Evolutionary conservation across 2,113 vertebrate genomes (phyloP).

Genomic region (Myrmecobius fasciatus): DNA sequence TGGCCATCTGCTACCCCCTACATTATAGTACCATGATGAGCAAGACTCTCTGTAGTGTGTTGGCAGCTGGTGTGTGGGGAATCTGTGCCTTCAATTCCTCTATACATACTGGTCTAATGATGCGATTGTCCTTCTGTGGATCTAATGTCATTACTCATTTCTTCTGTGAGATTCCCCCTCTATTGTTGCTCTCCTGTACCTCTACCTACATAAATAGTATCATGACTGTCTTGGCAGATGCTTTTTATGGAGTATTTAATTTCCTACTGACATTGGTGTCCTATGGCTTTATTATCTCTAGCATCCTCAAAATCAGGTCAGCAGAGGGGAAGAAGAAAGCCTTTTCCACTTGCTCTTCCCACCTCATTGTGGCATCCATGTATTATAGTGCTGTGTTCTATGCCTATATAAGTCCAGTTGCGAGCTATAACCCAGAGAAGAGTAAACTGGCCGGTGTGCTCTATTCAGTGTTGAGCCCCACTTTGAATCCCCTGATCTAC

Average conservation of each 20-base stretch:
- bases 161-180: slow-evolving; percentile 68
- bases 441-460: neutral
- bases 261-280: neutral
- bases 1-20: slow-evolving; percentile 71
- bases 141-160: slow-evolving; percentile 63
- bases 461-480: neutral
- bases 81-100: slow-evolving; percentile 55
- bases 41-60: neutral
- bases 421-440: neutral
- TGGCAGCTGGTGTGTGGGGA: neutral
- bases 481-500: neutral
- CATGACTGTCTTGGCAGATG: neutral
- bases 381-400: neutral
- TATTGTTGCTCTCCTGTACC: slow-evolving; percentile 62
- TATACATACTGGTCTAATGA: slow-evolving; percentile 57
- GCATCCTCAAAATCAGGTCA: neutral
- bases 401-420: neutral
- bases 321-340: neutral
- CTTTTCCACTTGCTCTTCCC: slow-evolving; percentile 1
- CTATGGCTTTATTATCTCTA: slow-evolving; percentile 1
- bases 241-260: neutral
- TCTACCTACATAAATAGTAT: slow-evolving; percentile 60
- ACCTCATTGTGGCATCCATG: neutral
- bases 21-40: slow-evolving; percentile 68
- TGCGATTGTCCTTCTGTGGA: slow-evolving; percentile 59